A percentile compares a stretch with the other conserved stretches of the same genome.
Evolutionary conservation across 2,888 invertebrate genomes (phyloP).

Genomic region (Smittia aterrima): DNA sequence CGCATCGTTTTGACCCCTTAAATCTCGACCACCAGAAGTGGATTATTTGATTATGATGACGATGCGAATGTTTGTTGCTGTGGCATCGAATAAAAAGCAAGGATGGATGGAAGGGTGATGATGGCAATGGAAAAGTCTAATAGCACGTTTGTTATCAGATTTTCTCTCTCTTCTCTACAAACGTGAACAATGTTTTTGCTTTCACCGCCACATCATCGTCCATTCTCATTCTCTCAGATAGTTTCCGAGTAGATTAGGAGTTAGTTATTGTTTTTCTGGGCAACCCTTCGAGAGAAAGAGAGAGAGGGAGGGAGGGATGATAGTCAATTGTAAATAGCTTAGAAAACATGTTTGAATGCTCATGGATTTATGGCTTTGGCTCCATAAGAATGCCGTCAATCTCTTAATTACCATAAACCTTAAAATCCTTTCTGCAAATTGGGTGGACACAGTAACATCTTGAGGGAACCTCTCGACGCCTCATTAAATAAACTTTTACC

Average conservation of each 20-base stretch:
- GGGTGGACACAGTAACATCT: neutral
- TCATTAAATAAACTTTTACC: constrained; percentile 1
- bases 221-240: neutral
- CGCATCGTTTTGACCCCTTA: neutral
- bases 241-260: constrained; percentile 18
- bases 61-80: neutral
- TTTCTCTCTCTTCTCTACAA: neutral
- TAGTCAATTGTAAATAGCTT: constrained; percentile 32
- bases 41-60: constrained; percentile 25
- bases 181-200: neutral
- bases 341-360: constrained; percentile 7
- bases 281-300: neutral
- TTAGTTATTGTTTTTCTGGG: constrained; percentile 5
- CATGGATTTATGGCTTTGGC: neutral
- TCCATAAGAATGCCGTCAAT: neutral
- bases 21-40: neutral
- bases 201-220: neutral
- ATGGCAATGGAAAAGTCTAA: constrained; percentile 9
- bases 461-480: neutral
- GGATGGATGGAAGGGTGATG: constrained; percentile 10
- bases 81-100: neutral
- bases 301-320: no score
- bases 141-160: constrained; percentile 17
- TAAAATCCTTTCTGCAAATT: neutral
- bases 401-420: constrained; percentile 11